Conservation (phyloP, 2,888 invertebrate species). For the Leptogaster cylindrica region DNA sequence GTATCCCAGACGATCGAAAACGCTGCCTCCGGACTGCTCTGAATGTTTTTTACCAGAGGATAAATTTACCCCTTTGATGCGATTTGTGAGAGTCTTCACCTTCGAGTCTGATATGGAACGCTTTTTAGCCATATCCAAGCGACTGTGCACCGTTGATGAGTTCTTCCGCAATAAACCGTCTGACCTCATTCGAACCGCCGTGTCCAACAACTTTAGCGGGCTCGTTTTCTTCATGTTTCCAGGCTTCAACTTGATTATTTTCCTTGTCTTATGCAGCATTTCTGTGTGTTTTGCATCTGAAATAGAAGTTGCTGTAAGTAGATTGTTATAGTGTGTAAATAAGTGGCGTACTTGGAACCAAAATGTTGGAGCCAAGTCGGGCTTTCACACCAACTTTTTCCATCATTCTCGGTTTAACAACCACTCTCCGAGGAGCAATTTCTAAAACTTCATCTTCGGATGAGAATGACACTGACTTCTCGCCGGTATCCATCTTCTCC, state of each 20-base stretch:
- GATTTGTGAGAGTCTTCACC: conserved; percentile 51
- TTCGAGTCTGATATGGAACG: conserved; percentile 45
- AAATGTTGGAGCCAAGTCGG: conserved; percentile 53
- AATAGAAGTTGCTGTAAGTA: conserved; percentile 12
- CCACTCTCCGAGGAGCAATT: conserved; percentile 54
- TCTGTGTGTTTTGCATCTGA: conserved; percentile 50
- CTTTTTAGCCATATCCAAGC: conserved; percentile 51
- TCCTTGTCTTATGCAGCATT: conserved; percentile 56
- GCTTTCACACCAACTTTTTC: conserved; percentile 52
- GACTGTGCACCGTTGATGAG: conserved; percentile 56
- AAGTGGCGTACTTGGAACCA: not conserved
- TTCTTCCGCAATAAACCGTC: conserved; percentile 55
- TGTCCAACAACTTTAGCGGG: conserved; percentile 50
- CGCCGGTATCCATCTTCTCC: conserved; percentile 50
- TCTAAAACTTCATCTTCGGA: conserved; percentile 61
- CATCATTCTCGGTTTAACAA: conserved; percentile 47
- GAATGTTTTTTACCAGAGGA: conserved; percentile 38
- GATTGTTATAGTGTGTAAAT: not conserved
- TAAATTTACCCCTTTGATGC: conserved; percentile 52
- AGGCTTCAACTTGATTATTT: conserved; percentile 56
- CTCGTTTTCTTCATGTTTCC: conserved; percentile 52
- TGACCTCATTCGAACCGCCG: conserved; percentile 56
- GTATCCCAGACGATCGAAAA: conserved; percentile 57
- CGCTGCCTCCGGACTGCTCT: conserved; percentile 45
- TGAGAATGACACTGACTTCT: conserved; percentile 61